A percentile compares a stretch with the other conserved stretches of the same genome.
Evolutionary conservation across 30 jellyfish, hydroid and myxozoan species (phyloP).

Genomic region (Clytia hemisphaerica): DNA sequence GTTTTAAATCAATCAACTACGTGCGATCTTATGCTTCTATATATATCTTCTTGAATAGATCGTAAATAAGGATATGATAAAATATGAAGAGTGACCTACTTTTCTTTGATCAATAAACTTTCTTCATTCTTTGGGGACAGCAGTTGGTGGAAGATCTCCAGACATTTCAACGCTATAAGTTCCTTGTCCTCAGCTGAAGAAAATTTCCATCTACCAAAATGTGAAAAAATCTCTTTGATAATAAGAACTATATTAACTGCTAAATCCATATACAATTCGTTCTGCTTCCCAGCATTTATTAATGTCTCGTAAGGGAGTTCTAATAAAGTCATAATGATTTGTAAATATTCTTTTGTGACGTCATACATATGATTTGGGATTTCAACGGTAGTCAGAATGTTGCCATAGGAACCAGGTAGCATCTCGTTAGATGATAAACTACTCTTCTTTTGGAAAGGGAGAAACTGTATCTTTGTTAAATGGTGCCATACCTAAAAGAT

Average conservation of each 20-base stretch:
- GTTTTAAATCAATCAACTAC: no score
- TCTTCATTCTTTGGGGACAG: slow-evolving; percentile 20
- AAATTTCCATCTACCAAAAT: slow-evolving; percentile 36
- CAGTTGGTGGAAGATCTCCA: slow-evolving; percentile 22
- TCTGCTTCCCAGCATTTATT: neutral
- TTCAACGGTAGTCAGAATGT: slow-evolving; percentile 14
- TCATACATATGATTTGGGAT: slow-evolving; percentile 13
- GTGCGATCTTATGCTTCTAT: no score
- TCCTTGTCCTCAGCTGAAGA: slow-evolving; percentile 26
- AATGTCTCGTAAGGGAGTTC: neutral
- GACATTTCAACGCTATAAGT: slow-evolving; percentile 7
- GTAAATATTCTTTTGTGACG: slow-evolving; percentile 43
- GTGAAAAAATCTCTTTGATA: slow-evolving; percentile 34
- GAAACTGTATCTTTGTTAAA: slow-evolving; percentile 12
- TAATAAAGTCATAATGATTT: neutral
- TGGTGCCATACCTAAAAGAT: slow-evolving; percentile 24
- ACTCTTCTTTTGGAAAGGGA: slow-evolving; percentile 6
- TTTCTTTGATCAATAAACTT: no score
- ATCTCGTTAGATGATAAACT: neutral
- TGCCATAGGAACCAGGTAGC: slow-evolving; percentile 28
- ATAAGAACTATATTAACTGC: slow-evolving; percentile 30
- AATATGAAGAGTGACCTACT: no score
- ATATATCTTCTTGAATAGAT: no score
- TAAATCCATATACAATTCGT: neutral
- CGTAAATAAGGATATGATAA: no score